Evolutionary conservation across 1,140 invertebrate genomes (phyloP), one percentile per base, ranked within the genome.

Genomic region (Eueides isabella): DNA sequence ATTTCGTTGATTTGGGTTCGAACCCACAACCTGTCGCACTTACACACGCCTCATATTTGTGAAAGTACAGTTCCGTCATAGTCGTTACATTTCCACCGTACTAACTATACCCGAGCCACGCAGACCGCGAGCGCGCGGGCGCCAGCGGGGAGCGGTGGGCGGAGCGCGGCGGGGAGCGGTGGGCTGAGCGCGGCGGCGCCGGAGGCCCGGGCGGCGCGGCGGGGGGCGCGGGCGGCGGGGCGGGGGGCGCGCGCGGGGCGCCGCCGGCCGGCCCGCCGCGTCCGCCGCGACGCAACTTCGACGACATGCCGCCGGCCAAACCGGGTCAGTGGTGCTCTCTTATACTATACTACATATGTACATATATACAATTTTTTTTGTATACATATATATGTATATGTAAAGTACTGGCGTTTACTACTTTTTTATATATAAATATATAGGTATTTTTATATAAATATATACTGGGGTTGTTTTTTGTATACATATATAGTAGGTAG

Each of bases 261-360:
- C 92, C 92, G 71, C 91, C 93, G 88, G 90, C 93, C 88, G 91
- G 80, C 87, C 93, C 44, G 0, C 7, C 83, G 93, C 92, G 44
- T 6, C 67, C 80, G 92, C 92, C 79, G 81, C 76, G 84, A 6
- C 81, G 86, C 48, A 87, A 85, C 81, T 91, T 91, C 76, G 92
- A 93, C 29, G 92, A 93, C 66, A 89, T 91, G 87, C 91, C 90
- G 66, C 80, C 85, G 63, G 75, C 90, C 28, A 81, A 88, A 55
- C 84, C 91, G 71, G 91, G 92, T 91, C 48, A 3, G 41, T 72
- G 4, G 31, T 64, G 30, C 1, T 38, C 12, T 38, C 5, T 38
- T 38, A n/a, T n/a, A n/a, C n/a, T n/a, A n/a, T n/a, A n/a, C n/a
- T n/a, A n/a, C n/a, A n/a, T n/a, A n/a, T n/a, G n/a, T n/a, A n/a